Evolutionary conservation across 1,140 invertebrate genomes (phyloP).

Genomic region (Leptoteleia sp.): DNA sequence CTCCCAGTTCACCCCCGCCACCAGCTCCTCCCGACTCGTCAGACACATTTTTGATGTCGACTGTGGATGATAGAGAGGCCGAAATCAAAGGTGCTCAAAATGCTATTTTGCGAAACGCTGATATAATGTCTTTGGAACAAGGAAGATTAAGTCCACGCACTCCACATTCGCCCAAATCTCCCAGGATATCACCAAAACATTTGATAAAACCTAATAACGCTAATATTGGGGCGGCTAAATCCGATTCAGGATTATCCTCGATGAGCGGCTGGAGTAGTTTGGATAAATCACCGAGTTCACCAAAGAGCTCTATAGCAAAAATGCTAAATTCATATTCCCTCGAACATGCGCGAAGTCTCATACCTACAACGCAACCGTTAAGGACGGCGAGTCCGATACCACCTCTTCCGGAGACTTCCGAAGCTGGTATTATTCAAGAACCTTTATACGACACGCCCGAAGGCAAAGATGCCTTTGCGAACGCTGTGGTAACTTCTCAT

Average conservation of each 20-base stretch:
- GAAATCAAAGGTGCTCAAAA: constrained; percentile 76
- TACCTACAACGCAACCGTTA: constrained; percentile 68
- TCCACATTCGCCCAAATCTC: constrained; percentile 87
- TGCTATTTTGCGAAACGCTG: constrained; percentile 78
- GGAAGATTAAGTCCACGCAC: constrained; percentile 84
- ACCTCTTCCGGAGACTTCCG: constrained; percentile 70
- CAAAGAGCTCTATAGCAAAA: constrained; percentile 80
- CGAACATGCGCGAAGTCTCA: constrained; percentile 72
- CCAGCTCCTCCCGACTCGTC: constrained; percentile 86
- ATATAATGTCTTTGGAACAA: constrained; percentile 76
- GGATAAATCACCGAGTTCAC: constrained; percentile 90
- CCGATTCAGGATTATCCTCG: constrained; percentile 91
- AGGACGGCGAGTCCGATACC: constrained; percentile 73
- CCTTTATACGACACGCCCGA: constrained; percentile 78
- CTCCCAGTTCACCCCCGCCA: constrained; percentile 87
- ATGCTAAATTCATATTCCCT: constrained; percentile 75
- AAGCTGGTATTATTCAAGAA: constrained; percentile 71
- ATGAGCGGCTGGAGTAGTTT: constrained; percentile 92
- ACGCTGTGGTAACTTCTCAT: constrained; percentile 58
- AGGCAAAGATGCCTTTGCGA: constrained; percentile 73
- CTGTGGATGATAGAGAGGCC: constrained; percentile 68
- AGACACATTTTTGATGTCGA: constrained; percentile 80
- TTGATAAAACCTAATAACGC: constrained; percentile 83
- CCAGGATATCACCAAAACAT: constrained; percentile 88
- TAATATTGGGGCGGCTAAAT: constrained; percentile 87